These are phyloP conservation scores for Merluccius polli DNA, from an alignment of 2,797 vertebrate species.

Conservation along the genomic window DNA sequence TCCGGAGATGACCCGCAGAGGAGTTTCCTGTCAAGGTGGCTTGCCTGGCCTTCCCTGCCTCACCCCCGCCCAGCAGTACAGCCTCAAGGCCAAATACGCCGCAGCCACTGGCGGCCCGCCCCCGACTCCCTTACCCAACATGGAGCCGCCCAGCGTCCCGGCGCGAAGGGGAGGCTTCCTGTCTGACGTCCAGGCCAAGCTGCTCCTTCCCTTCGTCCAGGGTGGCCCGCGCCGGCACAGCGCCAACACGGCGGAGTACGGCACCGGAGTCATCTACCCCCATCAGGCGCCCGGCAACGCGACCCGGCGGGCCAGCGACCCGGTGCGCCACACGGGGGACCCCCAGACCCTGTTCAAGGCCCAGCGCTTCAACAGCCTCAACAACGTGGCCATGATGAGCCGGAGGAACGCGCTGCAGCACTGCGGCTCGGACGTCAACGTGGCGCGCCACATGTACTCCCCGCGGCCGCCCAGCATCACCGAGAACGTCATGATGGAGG, in stretches of 20 bases:
- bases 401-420: constrained; percentile 75
- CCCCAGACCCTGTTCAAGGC: constrained; percentile 76
- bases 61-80: constrained; percentile 88
- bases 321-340: constrained; percentile 63
- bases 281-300: constrained; percentile 74
- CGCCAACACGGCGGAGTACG: constrained; percentile 78
- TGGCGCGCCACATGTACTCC: constrained; percentile 81
- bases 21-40: constrained; percentile 63
- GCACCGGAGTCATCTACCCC: constrained; percentile 75
- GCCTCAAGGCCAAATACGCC: constrained; percentile 87
- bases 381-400: constrained; percentile 72
- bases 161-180: constrained; percentile 57
- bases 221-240: constrained; percentile 75
- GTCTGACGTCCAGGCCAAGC: constrained; percentile 70
- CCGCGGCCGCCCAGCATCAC: constrained; percentile 89
- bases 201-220: constrained; percentile 67
- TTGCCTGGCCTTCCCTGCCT: constrained; percentile 81
- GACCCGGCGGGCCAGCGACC: constrained; percentile 73
- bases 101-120: constrained; percentile 85
- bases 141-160: constrained; percentile 69
- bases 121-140: constrained; percentile 79
- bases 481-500: constrained; percentile 91
- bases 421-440: constrained; percentile 75
- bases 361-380: constrained; percentile 74
- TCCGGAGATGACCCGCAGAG: constrained; percentile 72